These are phyloP conservation scores for Syngnathus floridae DNA, from an alignment of 2,113 vertebrate genomes.

Conservation along the genomic window DNA sequence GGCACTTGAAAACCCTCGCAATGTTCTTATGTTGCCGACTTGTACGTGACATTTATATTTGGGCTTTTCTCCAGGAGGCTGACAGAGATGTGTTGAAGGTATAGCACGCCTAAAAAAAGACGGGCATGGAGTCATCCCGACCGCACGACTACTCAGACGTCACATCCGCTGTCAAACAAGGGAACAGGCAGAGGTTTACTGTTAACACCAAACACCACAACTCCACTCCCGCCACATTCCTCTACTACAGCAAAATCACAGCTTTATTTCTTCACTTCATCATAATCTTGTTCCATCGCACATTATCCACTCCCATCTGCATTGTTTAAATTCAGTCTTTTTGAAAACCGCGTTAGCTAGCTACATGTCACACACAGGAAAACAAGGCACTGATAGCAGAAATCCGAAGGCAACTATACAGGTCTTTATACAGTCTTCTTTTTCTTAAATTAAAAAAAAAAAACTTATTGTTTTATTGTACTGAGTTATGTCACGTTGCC, in stretches of 20 bases:
- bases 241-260: conserved; percentile 45
- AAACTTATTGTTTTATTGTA: conserved; percentile 59
- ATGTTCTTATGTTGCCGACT: not conserved
- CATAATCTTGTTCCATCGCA: conserved; percentile 38
- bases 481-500: conserved; percentile 56
- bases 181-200: conserved; percentile 38
- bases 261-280: conserved; percentile 33
- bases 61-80: conserved; percentile 45
- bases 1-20: not conserved
- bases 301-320: conserved; percentile 39
- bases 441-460: conserved; percentile 52
- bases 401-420: conserved; percentile 31
- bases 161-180: conserved; percentile 28
- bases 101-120: conserved; percentile 39
- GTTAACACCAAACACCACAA: conserved; percentile 50
- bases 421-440: conserved; percentile 49
- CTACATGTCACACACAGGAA: conserved; percentile 41
- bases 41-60: not conserved
- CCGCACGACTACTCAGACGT: conserved; percentile 52
- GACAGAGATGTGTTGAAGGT: conserved; percentile 58
- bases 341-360: conserved; percentile 56
- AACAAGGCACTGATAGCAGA: conserved; percentile 46
- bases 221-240: conserved; percentile 58
- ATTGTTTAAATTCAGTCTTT: conserved; percentile 57
- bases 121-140: conserved; percentile 32